Evolutionary conservation across 2,888 invertebrate species (phyloP), one percentile per base, ranked within the genome.

Genomic region (Erynnis tages): DNA sequence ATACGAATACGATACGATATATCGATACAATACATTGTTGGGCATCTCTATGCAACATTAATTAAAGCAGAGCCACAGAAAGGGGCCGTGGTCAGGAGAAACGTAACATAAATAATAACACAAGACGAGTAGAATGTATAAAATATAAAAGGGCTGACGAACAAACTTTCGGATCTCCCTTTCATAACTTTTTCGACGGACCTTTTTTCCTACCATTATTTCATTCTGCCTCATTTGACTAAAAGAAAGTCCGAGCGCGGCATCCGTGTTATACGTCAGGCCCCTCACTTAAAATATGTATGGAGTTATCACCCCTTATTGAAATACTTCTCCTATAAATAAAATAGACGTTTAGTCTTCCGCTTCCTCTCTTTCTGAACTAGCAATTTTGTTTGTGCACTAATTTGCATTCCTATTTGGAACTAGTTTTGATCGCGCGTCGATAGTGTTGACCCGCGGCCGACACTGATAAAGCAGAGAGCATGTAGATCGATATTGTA

Each of bases 171-270:
- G 76, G 76, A 81, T 75, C 73, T 74, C 79, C 82, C 78, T 82
- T 80, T 80, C 79, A 76, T 79, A 87, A 86, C 82, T 86, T 87
- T 85, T 79, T 69, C 71, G 79, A 76, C 76, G 66, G 77, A 75
- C 81, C 80, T 81, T 86, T 86, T 86, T 81, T 77, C 76, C 58
- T 52, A 61, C 78, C 80, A 84, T 87, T 85, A 83, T 87, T 85
- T 83, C 80, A 85, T 82, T 83, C 81, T 73, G 77, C 75, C 82
- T 82, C 84, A 84, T 85, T 85, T 84, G 83, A 82, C 82, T 82
- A 80, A 85, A 83, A 82, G 82, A 86, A 84, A 84, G 81, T 82
- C 79, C 77, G 76, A 67, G 69, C 65, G 73, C 72, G 70, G 73
- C 73, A 69, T 76, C 75, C 72, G 69, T 69, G 75, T 78, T 79